Evolutionary conservation across 1,140 invertebrate genomes (phyloP), one percentile per base, ranked within the genome.

Genomic region (Caenorhabditis remanei): DNA sequence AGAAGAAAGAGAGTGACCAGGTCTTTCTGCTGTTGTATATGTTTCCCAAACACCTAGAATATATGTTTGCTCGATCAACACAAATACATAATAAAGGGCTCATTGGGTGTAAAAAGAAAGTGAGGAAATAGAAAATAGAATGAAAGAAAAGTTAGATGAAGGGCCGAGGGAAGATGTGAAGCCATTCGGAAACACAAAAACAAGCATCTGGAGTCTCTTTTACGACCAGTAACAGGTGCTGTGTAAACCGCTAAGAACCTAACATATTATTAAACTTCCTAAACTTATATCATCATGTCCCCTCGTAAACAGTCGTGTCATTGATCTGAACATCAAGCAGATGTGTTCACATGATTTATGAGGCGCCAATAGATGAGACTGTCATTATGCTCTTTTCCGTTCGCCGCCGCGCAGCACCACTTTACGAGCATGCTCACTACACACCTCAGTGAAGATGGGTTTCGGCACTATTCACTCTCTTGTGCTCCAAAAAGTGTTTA

Each of bases 1-100:
- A 71, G 43, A 71, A 71, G 43, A n/a, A 46, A 79, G 61, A 63
- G 24, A 63, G 61, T 63, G 61, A 63, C 61, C 61, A 79, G 40
- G 46, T 79, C 71, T 79, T 79, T 32, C 67, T 75, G 24, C 7
- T 7, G 63, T 24, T 71, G 43, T 71, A 79, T 50, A 79, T 79
- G 71, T 79, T 79, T 79, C 71, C 71, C 71, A 79, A 79, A 79
- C 71, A 79, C 71, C 71, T 79, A 50, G 71, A 79, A 53, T 46
- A 79, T 79, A 79, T 79, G 71, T 79, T 79, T 79, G 71, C 71
- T 79, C 71, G 32, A 79, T 48, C 43, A 50, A 79, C 43, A 50
- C 71, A 50, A 79, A 79, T 24, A 79, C 46, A 79, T 41, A 50
- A 79, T 43, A 79, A 50, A 48, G 46, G n/a, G 11, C 21, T 50